A percentile compares a stretch with the other conserved stretches of the same genome.
These are phyloP conservation scores for Oligia strigilis DNA, from an alignment of 2,888 invertebrate genomes.

Conservation along the genomic window DNA sequence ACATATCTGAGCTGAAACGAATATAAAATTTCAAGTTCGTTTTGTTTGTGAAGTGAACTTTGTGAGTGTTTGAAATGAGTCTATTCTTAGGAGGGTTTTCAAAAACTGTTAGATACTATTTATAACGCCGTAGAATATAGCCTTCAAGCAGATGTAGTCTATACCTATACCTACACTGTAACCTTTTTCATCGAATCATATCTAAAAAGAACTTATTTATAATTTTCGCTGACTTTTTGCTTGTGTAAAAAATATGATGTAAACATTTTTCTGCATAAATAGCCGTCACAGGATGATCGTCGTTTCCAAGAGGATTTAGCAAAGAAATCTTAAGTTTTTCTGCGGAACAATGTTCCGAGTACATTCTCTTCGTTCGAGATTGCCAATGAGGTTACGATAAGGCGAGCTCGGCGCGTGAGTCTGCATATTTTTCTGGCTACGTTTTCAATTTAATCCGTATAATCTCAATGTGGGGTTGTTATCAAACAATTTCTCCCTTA, in stretches of 20 bases:
- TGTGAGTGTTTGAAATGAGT: slow-evolving; percentile 13
- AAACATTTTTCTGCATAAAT: slow-evolving; percentile 42
- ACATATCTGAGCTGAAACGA: slow-evolving; percentile 32
- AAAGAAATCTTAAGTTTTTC: slow-evolving; percentile 62
- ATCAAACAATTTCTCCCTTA: slow-evolving; percentile 72
- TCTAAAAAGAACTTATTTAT: background rate
- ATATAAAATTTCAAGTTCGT: slow-evolving; percentile 37
- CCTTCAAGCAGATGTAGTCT: background rate
- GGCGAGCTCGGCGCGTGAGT: slow-evolving; percentile 76
- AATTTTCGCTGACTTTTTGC: background rate
- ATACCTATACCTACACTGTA: no score
- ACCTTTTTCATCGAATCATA: background rate
- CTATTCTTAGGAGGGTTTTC: slow-evolving; percentile 17
- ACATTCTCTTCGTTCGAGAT: slow-evolving; percentile 70
- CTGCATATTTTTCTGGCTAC: slow-evolving; percentile 80
- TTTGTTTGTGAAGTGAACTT: slow-evolving; percentile 19
- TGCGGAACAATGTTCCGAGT: slow-evolving; percentile 71
- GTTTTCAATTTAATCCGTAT: slow-evolving; percentile 79
- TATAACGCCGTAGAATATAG: background rate
- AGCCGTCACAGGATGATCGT: slow-evolving; percentile 26
- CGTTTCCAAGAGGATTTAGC: slow-evolving; percentile 41
- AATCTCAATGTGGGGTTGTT: slow-evolving; percentile 73
- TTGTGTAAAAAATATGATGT: slow-evolving; percentile 24
- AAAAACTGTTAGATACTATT: background rate
- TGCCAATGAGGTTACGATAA: slow-evolving; percentile 79